A percentile compares a stretch with the other conserved stretches of the same genome.
phyloP scores from a whole-genome alignment of 1,140 invertebrate species.

The Drosophila auraria region DNA sequence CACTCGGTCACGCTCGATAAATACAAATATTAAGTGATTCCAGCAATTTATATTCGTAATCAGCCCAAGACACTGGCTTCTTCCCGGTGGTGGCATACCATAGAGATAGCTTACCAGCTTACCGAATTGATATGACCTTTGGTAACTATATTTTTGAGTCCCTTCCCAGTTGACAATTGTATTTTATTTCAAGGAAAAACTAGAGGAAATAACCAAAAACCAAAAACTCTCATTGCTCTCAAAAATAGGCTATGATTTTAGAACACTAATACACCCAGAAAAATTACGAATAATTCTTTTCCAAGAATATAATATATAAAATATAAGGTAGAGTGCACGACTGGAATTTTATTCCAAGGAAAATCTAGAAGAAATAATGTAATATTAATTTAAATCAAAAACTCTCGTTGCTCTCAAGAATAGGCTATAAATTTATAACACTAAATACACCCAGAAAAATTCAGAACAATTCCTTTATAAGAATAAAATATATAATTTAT shows the following conservation, averaged over 20 bases:
- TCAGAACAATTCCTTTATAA: too few species aligned
- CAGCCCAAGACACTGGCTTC: slow-evolving; percentile 5
- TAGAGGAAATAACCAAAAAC: too few species aligned
- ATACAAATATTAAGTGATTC: slow-evolving; percentile 73
- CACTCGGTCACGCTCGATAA: slow-evolving; percentile 68
- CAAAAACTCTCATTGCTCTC: too few species aligned
- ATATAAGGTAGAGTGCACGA: too few species aligned
- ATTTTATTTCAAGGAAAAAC: not conserved
- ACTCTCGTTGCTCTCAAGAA: not conserved
- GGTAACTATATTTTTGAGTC: not conserved
- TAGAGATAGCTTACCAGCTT: not conserved
- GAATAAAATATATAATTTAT: too few species aligned
- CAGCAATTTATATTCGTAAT: slow-evolving; percentile 43
- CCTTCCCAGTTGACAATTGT: too few species aligned
- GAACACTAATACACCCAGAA: not conserved
- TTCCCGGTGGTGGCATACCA: not conserved
- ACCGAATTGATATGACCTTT: too few species aligned
- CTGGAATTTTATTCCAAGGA: too few species aligned
- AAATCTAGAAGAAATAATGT: too few species aligned
- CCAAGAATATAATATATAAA: too few species aligned
- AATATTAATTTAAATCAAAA: too few species aligned
- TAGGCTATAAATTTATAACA: not conserved
- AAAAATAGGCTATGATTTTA: not conserved
- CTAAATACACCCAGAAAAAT: not conserved
- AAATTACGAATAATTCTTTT: too few species aligned